Conservation (phyloP, 1,140 invertebrate species). For the Mactra quadrangularis region DNA sequence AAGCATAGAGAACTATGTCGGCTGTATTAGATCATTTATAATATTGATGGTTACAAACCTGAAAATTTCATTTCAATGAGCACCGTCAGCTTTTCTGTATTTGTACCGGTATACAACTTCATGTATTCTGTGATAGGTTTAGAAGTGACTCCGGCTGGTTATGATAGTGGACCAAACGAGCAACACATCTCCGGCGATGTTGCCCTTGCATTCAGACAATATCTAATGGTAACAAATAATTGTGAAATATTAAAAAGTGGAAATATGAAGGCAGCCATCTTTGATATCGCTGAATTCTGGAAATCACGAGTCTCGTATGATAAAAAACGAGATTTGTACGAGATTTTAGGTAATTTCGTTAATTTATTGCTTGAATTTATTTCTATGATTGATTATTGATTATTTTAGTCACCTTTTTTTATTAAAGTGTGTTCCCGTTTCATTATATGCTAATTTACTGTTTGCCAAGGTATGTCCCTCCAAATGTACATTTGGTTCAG, state of each 20-base stretch:
- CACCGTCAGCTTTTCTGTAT: no score
- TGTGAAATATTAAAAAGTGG: constrained; percentile 67
- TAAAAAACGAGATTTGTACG: constrained; percentile 63
- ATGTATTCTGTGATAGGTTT: constrained; percentile 72
- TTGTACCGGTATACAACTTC: no score
- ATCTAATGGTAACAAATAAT: constrained; percentile 79
- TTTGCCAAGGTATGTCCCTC: no score
- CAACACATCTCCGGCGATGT: constrained; percentile 84
- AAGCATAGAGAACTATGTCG: no score
- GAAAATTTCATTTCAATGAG: no score
- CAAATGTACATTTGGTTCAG: no score
- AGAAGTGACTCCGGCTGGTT: constrained; percentile 69
- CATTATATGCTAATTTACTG: no score
- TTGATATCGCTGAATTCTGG: constrained; percentile 84
- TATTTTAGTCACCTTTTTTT: no score
- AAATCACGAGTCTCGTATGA: constrained; percentile 69
- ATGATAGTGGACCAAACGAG: constrained; percentile 74
- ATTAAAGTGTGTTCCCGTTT: no score
- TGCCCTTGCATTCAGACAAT: constrained; percentile 83
- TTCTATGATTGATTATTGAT: no score
- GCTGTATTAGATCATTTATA: no score
- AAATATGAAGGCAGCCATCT: constrained; percentile 70
- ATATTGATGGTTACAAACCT: no score
- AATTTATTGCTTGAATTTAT: neutral
- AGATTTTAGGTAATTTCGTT: constrained; percentile 70